These are phyloP conservation scores for Xyrichtys novacula DNA, from an alignment of 2,797 vertebrate genomes.

Conservation along the genomic window DNA sequence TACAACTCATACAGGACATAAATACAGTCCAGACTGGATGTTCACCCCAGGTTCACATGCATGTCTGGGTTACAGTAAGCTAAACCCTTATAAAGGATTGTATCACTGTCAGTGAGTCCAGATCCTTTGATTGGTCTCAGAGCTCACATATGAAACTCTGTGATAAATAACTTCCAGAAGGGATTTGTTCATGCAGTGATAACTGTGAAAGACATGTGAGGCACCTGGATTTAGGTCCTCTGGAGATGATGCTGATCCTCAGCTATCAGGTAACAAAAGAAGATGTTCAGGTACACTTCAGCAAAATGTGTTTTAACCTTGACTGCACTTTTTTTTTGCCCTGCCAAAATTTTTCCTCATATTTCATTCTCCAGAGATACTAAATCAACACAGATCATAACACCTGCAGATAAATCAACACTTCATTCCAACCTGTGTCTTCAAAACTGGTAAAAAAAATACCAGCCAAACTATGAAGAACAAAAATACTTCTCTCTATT, in stretches of 20 bases:
- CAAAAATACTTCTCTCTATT: neutral
- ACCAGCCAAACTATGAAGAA: slow-evolving; percentile 4
- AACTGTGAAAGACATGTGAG: slow-evolving; percentile 24
- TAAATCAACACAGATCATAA: slow-evolving; percentile 19
- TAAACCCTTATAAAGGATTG: neutral
- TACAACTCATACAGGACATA: neutral
- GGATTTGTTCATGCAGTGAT: neutral
- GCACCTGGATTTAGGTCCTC: slow-evolving; percentile 27
- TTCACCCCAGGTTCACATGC: neutral
- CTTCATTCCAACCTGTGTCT: neutral
- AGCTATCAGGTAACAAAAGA: slow-evolving; percentile 17
- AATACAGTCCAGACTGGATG: slow-evolving; percentile 7
- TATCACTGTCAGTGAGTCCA: slow-evolving; percentile 5
- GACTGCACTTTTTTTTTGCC: slow-evolving; percentile 7
- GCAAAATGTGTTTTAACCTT: slow-evolving; percentile 29
- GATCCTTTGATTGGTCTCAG: slow-evolving; percentile 16
- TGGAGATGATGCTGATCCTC: slow-evolving; percentile 7
- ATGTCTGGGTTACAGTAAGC: slow-evolving; percentile 21
- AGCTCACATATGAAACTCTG: slow-evolving; percentile 5
- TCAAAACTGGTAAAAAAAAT: neutral
- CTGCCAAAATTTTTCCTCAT: neutral
- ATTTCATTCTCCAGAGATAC: slow-evolving; percentile 2
- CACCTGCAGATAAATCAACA: slow-evolving; percentile 10
- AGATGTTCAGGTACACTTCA: slow-evolving; percentile 7
- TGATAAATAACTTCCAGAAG: slow-evolving; percentile 47